phyloP scores from a whole-genome alignment of 2,113 vertebrate species.

The Neoarius graeffei region DNA sequence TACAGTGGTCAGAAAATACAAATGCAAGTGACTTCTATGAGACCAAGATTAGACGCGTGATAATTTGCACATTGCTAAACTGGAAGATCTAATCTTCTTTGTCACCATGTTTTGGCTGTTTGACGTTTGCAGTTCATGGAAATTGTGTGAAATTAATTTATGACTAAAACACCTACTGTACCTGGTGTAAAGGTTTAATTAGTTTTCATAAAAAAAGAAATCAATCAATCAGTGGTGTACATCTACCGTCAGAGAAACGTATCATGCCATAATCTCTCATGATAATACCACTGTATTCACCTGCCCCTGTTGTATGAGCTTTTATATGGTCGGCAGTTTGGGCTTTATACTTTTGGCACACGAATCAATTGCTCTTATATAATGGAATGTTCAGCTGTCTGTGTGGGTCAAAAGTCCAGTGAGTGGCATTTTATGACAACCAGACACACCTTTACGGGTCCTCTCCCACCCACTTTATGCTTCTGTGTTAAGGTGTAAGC shows the following conservation, averaged over 20 bases:
- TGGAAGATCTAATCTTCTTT: neutral
- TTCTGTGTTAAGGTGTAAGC: constrained; percentile 19
- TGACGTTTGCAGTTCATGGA: neutral
- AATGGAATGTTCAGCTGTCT: constrained; percentile 6
- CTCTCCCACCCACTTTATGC: constrained; percentile 14
- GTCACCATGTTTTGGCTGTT: neutral
- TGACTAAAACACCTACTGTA: no score
- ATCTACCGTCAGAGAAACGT: neutral
- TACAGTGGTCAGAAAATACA: neutral
- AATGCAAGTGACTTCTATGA: neutral
- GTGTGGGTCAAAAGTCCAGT: constrained; percentile 21
- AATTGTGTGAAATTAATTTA: neutral
- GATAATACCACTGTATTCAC: neutral
- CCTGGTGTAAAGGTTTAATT: neutral
- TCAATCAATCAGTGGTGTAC: neutral
- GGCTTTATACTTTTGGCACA: neutral
- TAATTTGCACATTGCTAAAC: neutral
- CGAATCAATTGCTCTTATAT: neutral
- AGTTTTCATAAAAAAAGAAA: neutral
- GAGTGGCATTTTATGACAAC: constrained; percentile 53
- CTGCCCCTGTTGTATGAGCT: neutral
- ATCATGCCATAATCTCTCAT: neutral
- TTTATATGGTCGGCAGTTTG: neutral
- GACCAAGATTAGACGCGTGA: neutral
- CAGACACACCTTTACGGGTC: constrained; percentile 53